phyloP scores from a whole-genome alignment of 2,797 vertebrate species.

The Clarias pachynema region DNA sequence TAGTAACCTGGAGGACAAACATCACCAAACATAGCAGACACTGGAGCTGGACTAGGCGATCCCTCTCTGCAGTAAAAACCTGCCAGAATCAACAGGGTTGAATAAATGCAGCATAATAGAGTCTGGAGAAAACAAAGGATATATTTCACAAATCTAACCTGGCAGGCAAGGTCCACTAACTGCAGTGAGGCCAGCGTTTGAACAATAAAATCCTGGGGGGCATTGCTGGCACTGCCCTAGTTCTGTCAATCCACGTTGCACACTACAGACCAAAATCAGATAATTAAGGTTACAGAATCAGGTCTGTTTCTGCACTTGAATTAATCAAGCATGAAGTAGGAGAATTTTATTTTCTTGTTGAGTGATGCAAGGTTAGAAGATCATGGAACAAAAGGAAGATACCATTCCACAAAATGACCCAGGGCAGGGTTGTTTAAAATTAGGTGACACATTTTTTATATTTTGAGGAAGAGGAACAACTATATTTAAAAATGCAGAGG shows the following conservation, averaged over 20 bases:
- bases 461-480: not conserved
- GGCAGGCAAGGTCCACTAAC: slow-evolving; percentile 75
- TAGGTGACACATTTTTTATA: not conserved
- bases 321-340: not conserved
- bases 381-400: not conserved
- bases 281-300: not conserved
- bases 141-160: slow-evolving; percentile 62
- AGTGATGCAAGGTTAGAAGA: too few relatives aligned
- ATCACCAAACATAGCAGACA: slow-evolving; percentile 67
- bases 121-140: not conserved
- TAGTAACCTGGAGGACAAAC: slow-evolving; percentile 81
- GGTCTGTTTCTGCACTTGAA: not conserved
- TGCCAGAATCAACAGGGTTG: slow-evolving; percentile 47
- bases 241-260: slow-evolving; percentile 64
- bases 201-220: slow-evolving; percentile 75
- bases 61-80: slow-evolving; percentile 79
- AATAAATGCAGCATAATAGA: not conserved
- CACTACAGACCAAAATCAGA: slow-evolving; percentile 64
- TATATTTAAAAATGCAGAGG: not conserved
- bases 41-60: slow-evolving; percentile 70
- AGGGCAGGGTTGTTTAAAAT: not conserved
- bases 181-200: slow-evolving; percentile 68
- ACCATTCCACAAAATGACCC: not conserved
- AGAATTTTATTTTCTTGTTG: not conserved
- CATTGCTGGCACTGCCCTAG: slow-evolving; percentile 73